Conservation (phyloP, 2,113 vertebrate genomes). For the Tichodroma muraria region DNA sequence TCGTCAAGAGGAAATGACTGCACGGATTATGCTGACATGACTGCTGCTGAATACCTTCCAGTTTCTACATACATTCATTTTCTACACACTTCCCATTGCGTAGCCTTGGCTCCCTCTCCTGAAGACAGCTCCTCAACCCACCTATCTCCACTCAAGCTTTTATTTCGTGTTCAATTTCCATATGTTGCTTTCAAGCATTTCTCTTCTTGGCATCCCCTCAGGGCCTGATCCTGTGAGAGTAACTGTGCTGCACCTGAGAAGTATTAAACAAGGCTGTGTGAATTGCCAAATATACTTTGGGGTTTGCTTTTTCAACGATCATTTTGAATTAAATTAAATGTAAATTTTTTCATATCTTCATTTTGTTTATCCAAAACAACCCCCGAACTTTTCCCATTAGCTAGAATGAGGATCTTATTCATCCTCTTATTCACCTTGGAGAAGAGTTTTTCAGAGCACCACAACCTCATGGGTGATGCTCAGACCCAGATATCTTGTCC, state of each 20-base stretch:
- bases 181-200: neutral
- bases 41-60: neutral
- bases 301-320: neutral
- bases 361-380: neutral
- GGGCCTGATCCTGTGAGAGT: constrained; percentile 2
- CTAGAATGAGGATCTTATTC: neutral
- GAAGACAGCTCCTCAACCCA: neutral
- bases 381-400: neutral
- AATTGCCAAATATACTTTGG: neutral
- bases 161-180: neutral
- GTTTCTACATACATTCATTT: neutral
- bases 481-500: neutral
- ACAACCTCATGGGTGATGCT: neutral
- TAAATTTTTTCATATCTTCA: neutral
- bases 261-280: neutral
- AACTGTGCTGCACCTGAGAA: neutral
- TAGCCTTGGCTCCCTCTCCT: neutral
- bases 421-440: neutral
- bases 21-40: neutral
- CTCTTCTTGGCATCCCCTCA: neutral
- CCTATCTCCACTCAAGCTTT: neutral
- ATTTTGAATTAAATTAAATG: neutral
- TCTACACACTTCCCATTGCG: neutral
- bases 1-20: neutral
- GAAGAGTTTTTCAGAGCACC: neutral